phyloP scores from a whole-genome alignment of 2,888 invertebrate genomes.

The Tridacna crocea region DNA sequence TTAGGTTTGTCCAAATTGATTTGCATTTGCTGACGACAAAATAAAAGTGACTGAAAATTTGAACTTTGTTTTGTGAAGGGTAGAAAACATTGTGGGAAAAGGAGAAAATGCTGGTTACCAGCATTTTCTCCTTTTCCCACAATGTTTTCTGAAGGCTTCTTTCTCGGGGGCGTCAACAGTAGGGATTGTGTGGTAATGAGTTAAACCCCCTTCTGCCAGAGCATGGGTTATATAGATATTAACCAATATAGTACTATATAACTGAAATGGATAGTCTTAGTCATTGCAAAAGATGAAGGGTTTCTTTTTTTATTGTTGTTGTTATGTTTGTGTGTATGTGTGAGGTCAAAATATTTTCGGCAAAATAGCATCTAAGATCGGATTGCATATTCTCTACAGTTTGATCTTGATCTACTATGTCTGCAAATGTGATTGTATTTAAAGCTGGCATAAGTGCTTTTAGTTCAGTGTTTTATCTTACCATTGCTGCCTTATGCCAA shows the following conservation, averaged over 20 bases:
- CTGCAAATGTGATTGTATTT: not conserved
- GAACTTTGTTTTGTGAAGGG: not conserved
- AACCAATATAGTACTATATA: too few relatives aligned
- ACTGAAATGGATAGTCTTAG: too few relatives aligned
- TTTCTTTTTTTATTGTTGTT: too few relatives aligned
- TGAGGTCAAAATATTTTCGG: too few relatives aligned
- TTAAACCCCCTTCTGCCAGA: not conserved
- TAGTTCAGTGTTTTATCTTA: not conserved
- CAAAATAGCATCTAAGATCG: too few relatives aligned
- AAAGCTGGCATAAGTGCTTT: too few relatives aligned
- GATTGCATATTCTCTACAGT: not conserved
- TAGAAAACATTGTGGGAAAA: not conserved
- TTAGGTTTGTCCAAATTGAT: too few relatives aligned
- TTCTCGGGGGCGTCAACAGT: not conserved
- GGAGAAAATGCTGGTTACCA: not conserved
- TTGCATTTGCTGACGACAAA: not conserved
- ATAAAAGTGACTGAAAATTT: not conserved
- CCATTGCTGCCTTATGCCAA: not conserved
- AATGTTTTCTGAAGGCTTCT: not conserved
- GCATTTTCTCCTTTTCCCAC: not conserved
- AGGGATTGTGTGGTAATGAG: not conserved
- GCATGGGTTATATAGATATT: too few relatives aligned
- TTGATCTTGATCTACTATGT: not conserved
- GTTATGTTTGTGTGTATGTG: too few relatives aligned
- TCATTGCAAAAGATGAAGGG: too few relatives aligned